Evolutionary conservation across 2,888 invertebrate species (phyloP).

Genomic region (Drosophila parthenogenetica): DNA sequence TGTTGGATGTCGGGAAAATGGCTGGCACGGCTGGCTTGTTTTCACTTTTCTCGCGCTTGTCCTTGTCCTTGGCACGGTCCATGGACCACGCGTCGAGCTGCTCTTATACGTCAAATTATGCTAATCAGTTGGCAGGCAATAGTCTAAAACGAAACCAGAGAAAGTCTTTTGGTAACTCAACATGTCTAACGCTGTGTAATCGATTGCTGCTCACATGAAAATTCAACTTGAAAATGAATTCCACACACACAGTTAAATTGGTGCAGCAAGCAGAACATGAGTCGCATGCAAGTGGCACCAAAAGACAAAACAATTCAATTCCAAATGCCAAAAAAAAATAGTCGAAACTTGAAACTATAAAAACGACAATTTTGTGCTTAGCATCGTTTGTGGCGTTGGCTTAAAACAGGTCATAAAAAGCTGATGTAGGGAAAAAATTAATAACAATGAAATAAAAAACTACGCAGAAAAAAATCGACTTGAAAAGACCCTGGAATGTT

Average conservation of each 20-base stretch:
- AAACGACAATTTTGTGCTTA: too few relatives aligned
- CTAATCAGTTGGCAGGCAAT: constrained; percentile 65
- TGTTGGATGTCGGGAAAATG: constrained; percentile 47
- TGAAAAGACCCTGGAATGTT: too few relatives aligned
- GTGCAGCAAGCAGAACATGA: constrained; percentile 16
- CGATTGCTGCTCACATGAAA: constrained; percentile 48
- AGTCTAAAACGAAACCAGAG: constrained; percentile 1
- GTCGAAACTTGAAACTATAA: too few relatives aligned
- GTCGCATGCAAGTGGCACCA: too few relatives aligned
- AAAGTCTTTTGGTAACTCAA: not conserved
- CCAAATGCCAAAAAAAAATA: too few relatives aligned
- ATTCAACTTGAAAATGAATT: constrained; percentile 57
- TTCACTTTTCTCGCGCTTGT: constrained; percentile 42
- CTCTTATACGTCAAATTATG: constrained; percentile 74
- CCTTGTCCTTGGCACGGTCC: constrained; percentile 50
- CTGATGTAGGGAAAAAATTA: too few relatives aligned
- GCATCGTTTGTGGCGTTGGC: too few relatives aligned
- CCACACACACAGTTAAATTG: constrained; percentile 2
- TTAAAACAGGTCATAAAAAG: too few relatives aligned
- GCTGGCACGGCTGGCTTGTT: constrained; percentile 21
- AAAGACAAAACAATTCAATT: too few relatives aligned
- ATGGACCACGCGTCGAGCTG: constrained; percentile 35
- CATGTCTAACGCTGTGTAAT: constrained; percentile 50
- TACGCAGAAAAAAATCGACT: too few relatives aligned
- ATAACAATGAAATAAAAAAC: too few relatives aligned